Conservation (phyloP, 2,888 invertebrate species). For the Helobdella robusta region DNA sequence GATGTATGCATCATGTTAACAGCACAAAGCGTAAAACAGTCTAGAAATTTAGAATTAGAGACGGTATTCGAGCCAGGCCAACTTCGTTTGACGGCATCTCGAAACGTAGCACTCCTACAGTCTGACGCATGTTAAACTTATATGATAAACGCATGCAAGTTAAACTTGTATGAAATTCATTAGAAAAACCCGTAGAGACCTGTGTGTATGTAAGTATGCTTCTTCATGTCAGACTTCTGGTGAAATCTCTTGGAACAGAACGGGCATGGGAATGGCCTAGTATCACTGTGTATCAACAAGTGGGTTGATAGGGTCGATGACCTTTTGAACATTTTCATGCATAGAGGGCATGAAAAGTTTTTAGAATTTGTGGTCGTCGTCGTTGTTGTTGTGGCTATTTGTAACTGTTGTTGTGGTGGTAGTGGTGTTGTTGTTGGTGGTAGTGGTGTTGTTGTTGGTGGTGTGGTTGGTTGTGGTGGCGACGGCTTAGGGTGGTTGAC, state of each 20-base stretch:
- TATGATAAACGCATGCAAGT: no score
- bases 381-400: neutral
- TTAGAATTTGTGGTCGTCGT: slow-evolving; percentile 27
- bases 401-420: neutral
- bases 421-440: neutral
- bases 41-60: no score
- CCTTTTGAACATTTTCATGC: slow-evolving; percentile 83
- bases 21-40: no score
- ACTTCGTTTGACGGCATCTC: no score
- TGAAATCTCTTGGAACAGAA: slow-evolving; percentile 23
- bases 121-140: no score
- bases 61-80: no score
- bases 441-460: neutral
- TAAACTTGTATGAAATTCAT: no score
- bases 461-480: neutral
- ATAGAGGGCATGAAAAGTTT: slow-evolving; percentile 75
- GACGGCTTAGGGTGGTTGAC: neutral
- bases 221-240: slow-evolving; percentile 26
- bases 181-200: slow-evolving; percentile 49
- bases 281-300: slow-evolving; percentile 19
- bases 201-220: slow-evolving; percentile 24
- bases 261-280: slow-evolving; percentile 16
- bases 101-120: no score
- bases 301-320: slow-evolving; percentile 21
- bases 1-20: no score